phyloP scores from a whole-genome alignment of 2,113 vertebrate species.

The Cricetomys ansorgei region DNA sequence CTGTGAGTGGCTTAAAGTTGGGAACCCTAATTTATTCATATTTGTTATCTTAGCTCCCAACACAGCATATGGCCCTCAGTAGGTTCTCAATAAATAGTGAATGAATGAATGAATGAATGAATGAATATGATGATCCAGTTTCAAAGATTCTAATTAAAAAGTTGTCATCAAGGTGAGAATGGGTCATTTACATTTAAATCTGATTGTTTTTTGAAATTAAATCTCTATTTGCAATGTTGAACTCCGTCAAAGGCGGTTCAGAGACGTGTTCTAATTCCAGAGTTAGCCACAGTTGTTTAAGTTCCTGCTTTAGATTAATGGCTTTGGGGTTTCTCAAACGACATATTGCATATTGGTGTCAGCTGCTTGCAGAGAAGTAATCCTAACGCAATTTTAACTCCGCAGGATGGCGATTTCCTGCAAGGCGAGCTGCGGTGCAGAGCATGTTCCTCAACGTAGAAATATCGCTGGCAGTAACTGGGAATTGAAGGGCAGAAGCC shows the following conservation, averaged over 20 bases:
- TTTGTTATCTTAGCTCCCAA: conserved; percentile 36
- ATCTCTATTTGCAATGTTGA: conserved; percentile 58
- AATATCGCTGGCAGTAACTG: conserved; percentile 48
- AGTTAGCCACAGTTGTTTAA: conserved; percentile 62
- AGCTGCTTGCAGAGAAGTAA: conserved; percentile 67
- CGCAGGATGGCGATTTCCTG: conserved; percentile 70
- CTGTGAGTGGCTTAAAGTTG: not conserved
- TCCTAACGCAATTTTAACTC: conserved; percentile 69
- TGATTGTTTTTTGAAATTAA: conserved; percentile 70
- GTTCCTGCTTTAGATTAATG: conserved; percentile 73
- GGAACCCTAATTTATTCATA: conserved; percentile 41
- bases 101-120: conserved; percentile 22
- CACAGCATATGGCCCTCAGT: not conserved
- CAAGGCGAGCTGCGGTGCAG: conserved; percentile 34
- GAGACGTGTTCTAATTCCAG: conserved; percentile 53
- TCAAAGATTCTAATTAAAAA: conserved; percentile 69
- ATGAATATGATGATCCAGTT: conserved; percentile 54
- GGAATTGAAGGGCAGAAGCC: conserved; percentile 54
- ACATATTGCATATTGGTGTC: conserved; percentile 65
- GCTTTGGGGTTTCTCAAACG: conserved; percentile 58
- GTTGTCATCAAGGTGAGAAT: conserved; percentile 22
- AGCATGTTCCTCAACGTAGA: not conserved
- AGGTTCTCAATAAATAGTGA: conserved; percentile 51
- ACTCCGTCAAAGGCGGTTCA: conserved; percentile 15
- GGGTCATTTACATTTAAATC: conserved; percentile 61